Evolutionary conservation across 2,797 vertebrate genomes (phyloP), one percentile per base, ranked within the genome.

Genomic region (Acanthurus tractus): DNA sequence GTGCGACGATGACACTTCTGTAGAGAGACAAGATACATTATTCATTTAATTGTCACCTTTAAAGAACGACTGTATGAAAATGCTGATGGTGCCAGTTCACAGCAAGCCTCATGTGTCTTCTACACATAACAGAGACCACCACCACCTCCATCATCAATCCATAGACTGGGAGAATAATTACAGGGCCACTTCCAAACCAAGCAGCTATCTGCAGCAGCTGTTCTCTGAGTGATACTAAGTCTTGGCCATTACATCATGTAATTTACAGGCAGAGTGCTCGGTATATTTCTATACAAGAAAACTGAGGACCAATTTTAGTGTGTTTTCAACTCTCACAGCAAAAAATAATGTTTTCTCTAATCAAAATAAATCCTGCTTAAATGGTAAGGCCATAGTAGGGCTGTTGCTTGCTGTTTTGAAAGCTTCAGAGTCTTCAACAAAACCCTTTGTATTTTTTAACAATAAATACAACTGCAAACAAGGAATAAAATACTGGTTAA

Each of bases 1-100:
- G 96, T 15, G 95, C 96, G 70, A 99, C 94, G 2, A 98, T 84
- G 1, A 99, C 98, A 79, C 98, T 99, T 93, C 98, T 99, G 88
- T 15, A 68, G 59, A 63, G 76, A 85, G 80, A 86, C 36, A 25
- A 64, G 55, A 77, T 20, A 34, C 57, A 79, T 62, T 1, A 57
- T 82, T 68, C 0, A 29, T 63, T 68, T 63, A 25, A 81, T 15
- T 29, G 46, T 72, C 18, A 54, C 25, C 14, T 15, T 48, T 49
- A 48, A 13, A 56, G 40, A 77, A 46, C 42, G 14, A 44, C 11
- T 77, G 52, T 53, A 17, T 20, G 29, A 63, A 84, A 78, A 68
- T 8, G 20, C 66, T 66, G 59, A 76, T 8, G 3, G 7, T 48
- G 52, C 44, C 23, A 23, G 14, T 74, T 79, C 29, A 66, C n/a